Evolutionary conservation across 2,113 vertebrate species (phyloP).

Genomic region (Eonycteris spelaea): DNA sequence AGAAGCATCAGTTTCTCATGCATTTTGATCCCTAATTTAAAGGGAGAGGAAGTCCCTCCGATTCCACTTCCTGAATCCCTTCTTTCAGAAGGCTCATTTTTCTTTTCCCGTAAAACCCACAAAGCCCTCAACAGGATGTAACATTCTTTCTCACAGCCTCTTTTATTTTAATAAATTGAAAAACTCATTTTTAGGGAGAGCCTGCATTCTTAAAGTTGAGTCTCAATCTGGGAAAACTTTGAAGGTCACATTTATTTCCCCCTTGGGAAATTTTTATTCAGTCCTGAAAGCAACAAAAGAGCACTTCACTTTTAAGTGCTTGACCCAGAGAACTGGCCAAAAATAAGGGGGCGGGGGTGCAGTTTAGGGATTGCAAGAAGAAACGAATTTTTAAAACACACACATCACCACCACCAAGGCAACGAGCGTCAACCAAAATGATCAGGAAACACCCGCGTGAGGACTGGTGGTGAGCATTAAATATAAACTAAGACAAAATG

Average conservation of each 20-base stretch:
- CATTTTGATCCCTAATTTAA: not conserved
- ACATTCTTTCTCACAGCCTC: not conserved
- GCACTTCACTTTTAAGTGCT: not conserved
- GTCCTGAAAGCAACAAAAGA: not conserved
- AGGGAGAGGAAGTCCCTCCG: not conserved
- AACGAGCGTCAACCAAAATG: not conserved
- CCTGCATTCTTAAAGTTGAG: not conserved
- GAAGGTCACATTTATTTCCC: not conserved
- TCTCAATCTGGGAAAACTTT: not conserved
- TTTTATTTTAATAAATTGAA: not conserved
- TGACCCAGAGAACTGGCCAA: not conserved
- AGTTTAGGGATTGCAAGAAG: not conserved
- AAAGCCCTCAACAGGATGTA: not conserved
- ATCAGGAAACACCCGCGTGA: too few relatives aligned
- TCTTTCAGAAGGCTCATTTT: not conserved
- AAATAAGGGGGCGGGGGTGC: not conserved
- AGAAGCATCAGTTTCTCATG: not conserved
- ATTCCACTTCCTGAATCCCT: not conserved
- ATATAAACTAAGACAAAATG: not conserved
- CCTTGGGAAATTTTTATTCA: not conserved
- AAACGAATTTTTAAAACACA: not conserved
- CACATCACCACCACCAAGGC: not conserved
- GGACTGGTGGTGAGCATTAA: not conserved
- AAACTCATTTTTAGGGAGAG: not conserved
- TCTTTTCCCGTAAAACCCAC: not conserved